Evolutionary conservation across 2,113 vertebrate genomes (phyloP), one percentile per base, ranked within the genome.

Genomic region (Ctenodactylus gundi): DNA sequence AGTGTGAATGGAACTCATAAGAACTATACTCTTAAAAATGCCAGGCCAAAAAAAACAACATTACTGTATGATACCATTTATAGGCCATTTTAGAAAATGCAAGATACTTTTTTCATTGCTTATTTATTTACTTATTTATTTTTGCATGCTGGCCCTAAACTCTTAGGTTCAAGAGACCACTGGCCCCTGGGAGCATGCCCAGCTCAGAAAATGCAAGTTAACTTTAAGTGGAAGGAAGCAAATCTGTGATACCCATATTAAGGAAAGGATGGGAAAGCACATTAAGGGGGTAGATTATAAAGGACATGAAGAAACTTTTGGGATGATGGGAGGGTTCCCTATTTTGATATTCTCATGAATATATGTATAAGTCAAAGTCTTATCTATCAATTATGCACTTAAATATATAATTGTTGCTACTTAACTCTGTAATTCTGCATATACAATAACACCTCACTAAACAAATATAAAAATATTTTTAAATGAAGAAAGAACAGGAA

Each of bases 71-170:
- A 49, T 25, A 60, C 10, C 18, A 73, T 29, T 65, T 53, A 83
- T 25, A 55, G 76, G n/a, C 44, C 64, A 77, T 86, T 76, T 90
- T 57, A 82, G 80, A 94, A 89, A 92, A 76, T 29, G 36, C 23
- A 41, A 80, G 18, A 7, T 29, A 41, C 27, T 25, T 31, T 53
- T n/a, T 44, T 44, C 23, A 14, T 72, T 72, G 44, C 29, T 36
- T 80, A 57, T 29, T 41, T 81, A 31, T 20, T 80, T 58, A 80
- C 18, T 39, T 53, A 36, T 41, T 70, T 41, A 44, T 41, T 72
- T 72, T 27, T 27, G 23, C 44, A 73, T 25, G 41, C 46, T 75
- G 41, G 13, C 44, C 72, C 5, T 46, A 15, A 18, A 75, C 44
- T 34, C 23, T 29, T 51, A 21, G 70, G 23, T 25, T 73, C 70